Percentiles rank a stretch among this genome's conserved stretches.
These are phyloP conservation scores for Himalopsyche anomala DNA, from an alignment of 2,888 invertebrate species.

Conservation along the genomic window DNA sequence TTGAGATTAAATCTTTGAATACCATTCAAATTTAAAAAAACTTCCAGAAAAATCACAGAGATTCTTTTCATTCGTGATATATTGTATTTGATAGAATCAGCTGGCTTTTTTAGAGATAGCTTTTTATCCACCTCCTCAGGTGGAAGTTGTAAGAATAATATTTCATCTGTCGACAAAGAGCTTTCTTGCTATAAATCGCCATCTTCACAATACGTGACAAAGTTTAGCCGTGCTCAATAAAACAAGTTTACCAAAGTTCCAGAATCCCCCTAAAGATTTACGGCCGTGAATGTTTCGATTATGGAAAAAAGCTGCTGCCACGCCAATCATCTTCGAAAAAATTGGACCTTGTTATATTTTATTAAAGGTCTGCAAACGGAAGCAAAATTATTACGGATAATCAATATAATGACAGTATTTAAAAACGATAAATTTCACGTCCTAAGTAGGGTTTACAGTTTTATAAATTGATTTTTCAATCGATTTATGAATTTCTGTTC, in stretches of 20 bases:
- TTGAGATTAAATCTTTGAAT: too few species aligned
- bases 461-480: too few species aligned
- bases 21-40: too few species aligned
- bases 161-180: slow-evolving; percentile 34
- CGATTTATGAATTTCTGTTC: too few species aligned
- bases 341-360: not conserved
- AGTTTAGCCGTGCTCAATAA: slow-evolving; percentile 33
- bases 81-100: too few species aligned
- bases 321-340: slow-evolving; percentile 28
- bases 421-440: not conserved
- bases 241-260: slow-evolving; percentile 31
- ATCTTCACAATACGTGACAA: slow-evolving; percentile 37
- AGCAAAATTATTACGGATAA: not conserved
- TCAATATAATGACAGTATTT: not conserved
- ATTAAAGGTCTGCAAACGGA: not conserved
- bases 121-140: not conserved
- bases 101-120: not conserved
- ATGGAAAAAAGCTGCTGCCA: not conserved
- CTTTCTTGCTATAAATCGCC: slow-evolving; percentile 38
- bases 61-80: too few species aligned
- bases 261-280: not conserved
- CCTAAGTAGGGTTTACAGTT: not conserved
- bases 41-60: too few species aligned
- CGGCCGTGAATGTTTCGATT: slow-evolving; percentile 16
- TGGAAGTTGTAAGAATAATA: not conserved